Conservation (phyloP, 1,140 invertebrate genomes). For the Drosophila cardini region DNA sequence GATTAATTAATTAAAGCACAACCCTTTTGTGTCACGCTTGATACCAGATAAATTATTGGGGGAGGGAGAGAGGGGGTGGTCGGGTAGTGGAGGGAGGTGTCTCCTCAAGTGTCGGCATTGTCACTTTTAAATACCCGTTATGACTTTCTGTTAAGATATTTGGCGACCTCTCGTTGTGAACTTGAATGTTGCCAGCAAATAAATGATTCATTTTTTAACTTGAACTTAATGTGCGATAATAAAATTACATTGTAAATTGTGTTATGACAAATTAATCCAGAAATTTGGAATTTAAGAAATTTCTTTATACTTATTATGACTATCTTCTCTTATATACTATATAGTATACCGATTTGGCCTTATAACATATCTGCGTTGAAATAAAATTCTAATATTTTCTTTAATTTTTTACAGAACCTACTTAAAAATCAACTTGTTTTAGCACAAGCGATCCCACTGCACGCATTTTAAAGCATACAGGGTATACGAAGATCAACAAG, state of each 20-base stretch:
- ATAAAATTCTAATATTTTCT: no score
- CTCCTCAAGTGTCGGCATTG: constrained; percentile 66
- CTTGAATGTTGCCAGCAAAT: constrained; percentile 75
- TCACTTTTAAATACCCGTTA: constrained; percentile 56
- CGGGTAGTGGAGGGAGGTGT: neutral
- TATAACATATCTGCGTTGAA: no score
- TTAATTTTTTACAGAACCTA: no score
- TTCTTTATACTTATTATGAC: no score
- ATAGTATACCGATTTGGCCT: no score
- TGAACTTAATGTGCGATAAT: neutral
- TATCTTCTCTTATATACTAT: no score
- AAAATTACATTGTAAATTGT: neutral
- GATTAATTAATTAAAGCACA: constrained; percentile 81
- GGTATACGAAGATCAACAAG: constrained; percentile 13
- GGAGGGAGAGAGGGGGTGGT: neutral
- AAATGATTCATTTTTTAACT: constrained; percentile 40
- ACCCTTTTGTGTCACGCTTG: constrained; percentile 63
- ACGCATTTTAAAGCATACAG: neutral
- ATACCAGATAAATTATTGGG: neutral
- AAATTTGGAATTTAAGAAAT: neutral
- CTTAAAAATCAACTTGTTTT: no score
- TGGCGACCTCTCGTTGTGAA: constrained; percentile 65
- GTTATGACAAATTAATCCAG: neutral
- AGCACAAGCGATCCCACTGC: neutral
- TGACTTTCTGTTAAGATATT: constrained; percentile 64